Percentiles rank a stretch among this genome's conserved stretches.
Conservation (phyloP, 1,140 invertebrate species). For the Ephestia elutella region DNA sequence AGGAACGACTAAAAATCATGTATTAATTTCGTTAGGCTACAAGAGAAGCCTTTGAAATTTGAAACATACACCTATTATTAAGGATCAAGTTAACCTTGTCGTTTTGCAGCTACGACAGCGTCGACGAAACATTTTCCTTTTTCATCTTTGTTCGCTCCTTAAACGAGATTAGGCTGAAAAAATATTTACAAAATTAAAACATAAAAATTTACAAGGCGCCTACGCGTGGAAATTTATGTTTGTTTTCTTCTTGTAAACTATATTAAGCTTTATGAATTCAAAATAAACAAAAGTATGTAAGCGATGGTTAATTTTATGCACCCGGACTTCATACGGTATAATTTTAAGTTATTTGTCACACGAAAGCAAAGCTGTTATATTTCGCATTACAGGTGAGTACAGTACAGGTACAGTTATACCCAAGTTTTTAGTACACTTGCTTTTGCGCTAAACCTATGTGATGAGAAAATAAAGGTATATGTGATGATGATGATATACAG, state of each 20-base stretch:
- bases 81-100: background rate
- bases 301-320: too few species aligned
- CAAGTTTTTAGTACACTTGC: too few species aligned
- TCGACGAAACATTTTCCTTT: conserved; percentile 3
- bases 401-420: too few species aligned
- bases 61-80: background rate
- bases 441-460: too few species aligned
- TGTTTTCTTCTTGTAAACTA: conserved; percentile 1
- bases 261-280: background rate
- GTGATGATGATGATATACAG: too few species aligned
- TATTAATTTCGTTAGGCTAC: too few species aligned
- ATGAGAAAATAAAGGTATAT: too few species aligned
- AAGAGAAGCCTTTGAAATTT: background rate
- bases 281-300: background rate
- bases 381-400: too few species aligned
- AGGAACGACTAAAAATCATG: too few species aligned
- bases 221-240: background rate
- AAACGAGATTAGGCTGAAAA: conserved; percentile 17
- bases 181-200: conserved; percentile 18
- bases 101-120: background rate
- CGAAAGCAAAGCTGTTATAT: too few species aligned
- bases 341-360: too few species aligned
- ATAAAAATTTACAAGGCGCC: background rate
- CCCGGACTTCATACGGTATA: too few species aligned
- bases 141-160: conserved; percentile 9